Evolutionary conservation across 2,113 vertebrate genomes (phyloP).

Genomic region (Prietella phreatophila): DNA sequence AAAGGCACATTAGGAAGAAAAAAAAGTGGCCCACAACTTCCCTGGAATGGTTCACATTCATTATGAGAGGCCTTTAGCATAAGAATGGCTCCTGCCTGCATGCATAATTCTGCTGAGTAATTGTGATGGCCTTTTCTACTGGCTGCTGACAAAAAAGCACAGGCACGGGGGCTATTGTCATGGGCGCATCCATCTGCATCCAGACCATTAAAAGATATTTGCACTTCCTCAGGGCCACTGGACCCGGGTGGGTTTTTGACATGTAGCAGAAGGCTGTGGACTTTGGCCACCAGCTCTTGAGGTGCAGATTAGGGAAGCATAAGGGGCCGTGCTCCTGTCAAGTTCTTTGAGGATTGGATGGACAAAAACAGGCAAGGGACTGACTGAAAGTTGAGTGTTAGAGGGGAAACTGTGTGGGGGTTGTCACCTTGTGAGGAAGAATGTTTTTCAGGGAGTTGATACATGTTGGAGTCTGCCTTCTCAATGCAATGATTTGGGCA

Average conservation of each 20-base stretch:
- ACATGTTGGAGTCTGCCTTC: slow-evolving; percentile 61
- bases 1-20: slow-evolving; percentile 60
- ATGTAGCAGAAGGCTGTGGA: slow-evolving; percentile 70
- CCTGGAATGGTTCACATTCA: slow-evolving; percentile 68
- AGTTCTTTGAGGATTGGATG: slow-evolving; percentile 66
- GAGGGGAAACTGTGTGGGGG: slow-evolving; percentile 38
- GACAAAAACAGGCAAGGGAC: slow-evolving; percentile 57
- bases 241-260: slow-evolving; percentile 70
- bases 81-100: slow-evolving; percentile 72
- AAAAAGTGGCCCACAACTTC: slow-evolving; percentile 60
- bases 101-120: slow-evolving; percentile 77
- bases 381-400: slow-evolving; percentile 61
- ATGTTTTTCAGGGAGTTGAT: slow-evolving; percentile 66
- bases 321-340: slow-evolving; percentile 66
- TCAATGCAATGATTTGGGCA: slow-evolving; percentile 16
- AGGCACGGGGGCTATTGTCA: slow-evolving; percentile 76
- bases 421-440: slow-evolving; percentile 67
- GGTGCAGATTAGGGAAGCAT: slow-evolving; percentile 71
- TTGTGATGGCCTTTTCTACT: slow-evolving; percentile 69
- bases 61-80: slow-evolving; percentile 76
- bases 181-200: slow-evolving; percentile 78
- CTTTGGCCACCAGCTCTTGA: slow-evolving; percentile 71
- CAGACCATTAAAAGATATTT: slow-evolving; percentile 80
- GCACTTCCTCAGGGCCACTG: slow-evolving; percentile 77
- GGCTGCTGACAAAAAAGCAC: slow-evolving; percentile 71